Evolutionary conservation across 1,140 invertebrate species (phyloP).

Genomic region (Zaprionus tsacasi): DNA sequence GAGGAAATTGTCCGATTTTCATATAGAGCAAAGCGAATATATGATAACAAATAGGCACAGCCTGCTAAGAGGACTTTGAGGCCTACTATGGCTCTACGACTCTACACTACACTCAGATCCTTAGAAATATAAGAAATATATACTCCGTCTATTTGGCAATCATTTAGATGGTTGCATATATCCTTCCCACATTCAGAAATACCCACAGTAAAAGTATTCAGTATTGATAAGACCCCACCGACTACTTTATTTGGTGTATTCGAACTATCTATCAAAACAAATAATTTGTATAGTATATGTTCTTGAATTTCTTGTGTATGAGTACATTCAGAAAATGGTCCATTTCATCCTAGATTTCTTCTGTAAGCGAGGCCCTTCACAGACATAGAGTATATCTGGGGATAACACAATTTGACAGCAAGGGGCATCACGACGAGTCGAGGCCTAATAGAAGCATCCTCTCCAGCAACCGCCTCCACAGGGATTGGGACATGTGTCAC

Average conservation of each 20-base stretch:
- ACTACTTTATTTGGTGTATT: not conserved
- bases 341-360: slow-evolving; percentile 2
- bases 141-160: no score
- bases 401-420: not conserved
- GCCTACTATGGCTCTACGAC: not conserved
- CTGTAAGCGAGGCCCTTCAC: slow-evolving; percentile 6
- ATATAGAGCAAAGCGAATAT: not conserved
- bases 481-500: not conserved
- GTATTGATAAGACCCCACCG: not conserved
- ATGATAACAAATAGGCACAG: not conserved
- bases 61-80: not conserved
- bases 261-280: not conserved
- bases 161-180: no score
- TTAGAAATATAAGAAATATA: no score
- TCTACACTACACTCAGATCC: no score
- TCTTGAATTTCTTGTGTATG: no score
- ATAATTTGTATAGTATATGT: no score
- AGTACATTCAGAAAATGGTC: not conserved
- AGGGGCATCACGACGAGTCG: not conserved
- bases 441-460: not conserved
- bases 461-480: slow-evolving; percentile 17
- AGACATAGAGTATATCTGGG: not conserved
- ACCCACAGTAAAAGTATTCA: not conserved
- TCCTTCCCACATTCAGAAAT: not conserved
- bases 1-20: not conserved